Percentiles rank a stretch among this genome's conserved stretches.
phyloP scores from a whole-genome alignment of 1,140 invertebrate species.

The Venturia canescens region DNA sequence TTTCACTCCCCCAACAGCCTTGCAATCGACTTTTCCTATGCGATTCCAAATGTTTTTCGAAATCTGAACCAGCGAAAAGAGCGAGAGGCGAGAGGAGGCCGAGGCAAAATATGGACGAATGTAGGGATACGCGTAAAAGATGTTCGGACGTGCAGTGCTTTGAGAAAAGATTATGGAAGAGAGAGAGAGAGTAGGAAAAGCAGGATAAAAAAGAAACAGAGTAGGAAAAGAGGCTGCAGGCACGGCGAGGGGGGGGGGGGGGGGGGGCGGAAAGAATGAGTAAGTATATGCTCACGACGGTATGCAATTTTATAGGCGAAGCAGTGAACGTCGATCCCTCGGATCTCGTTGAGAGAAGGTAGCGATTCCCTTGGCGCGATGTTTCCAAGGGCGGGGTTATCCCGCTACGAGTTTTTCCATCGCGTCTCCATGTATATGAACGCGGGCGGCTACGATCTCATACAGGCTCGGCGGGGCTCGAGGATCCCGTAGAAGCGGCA shows the following conservation, averaged over 20 bases:
- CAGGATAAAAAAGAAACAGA: not conserved
- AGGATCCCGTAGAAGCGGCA: too few species aligned
- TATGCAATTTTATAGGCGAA: conserved; percentile 74
- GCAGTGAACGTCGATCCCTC: conserved; percentile 18
- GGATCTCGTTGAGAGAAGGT: conserved; percentile 59
- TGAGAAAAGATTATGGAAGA: conserved; percentile 1
- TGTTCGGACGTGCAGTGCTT: not conserved
- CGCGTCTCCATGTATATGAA: not conserved
- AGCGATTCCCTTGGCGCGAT: conserved; percentile 49
- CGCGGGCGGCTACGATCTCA: not conserved
- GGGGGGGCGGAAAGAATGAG: conserved; percentile 30
- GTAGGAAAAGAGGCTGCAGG: too few species aligned
- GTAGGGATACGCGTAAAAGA: not conserved
- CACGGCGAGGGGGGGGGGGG: conserved; percentile 45
- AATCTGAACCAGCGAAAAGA: not conserved
- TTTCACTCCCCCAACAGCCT: too few species aligned
- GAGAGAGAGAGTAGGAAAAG: not conserved
- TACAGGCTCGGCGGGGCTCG: not conserved
- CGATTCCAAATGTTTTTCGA: too few species aligned
- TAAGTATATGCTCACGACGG: conserved; percentile 33
- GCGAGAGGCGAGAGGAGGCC: not conserved
- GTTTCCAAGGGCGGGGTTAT: conserved; percentile 34
- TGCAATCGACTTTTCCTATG: too few species aligned
- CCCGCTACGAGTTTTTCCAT: conserved; percentile 16
- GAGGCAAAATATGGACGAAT: not conserved